Evolutionary conservation across 2,888 invertebrate species (phyloP).

Genomic region (Cheiracanthium punctorium): DNA sequence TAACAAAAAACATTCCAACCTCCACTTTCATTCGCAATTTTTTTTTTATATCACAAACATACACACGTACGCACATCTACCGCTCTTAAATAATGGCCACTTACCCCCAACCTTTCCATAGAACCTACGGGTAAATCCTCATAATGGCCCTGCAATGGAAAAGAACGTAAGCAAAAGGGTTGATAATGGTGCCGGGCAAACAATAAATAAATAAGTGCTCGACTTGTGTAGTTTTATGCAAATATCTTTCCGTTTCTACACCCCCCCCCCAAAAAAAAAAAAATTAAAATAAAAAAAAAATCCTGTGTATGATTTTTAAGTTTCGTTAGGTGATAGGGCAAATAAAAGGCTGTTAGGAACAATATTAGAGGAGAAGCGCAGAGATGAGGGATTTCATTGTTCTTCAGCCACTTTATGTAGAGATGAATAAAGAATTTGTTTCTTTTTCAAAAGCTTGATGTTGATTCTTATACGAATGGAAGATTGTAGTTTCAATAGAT

Average conservation of each 20-base stretch:
- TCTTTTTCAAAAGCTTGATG: too few species aligned
- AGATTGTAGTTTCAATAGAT: too few species aligned
- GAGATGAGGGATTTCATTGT: not conserved
- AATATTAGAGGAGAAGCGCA: too few species aligned
- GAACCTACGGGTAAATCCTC: conserved; percentile 40
- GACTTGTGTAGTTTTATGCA: not conserved
- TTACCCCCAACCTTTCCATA: conserved; percentile 60
- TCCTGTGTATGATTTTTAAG: not conserved
- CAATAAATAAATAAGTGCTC: conserved; percentile 6
- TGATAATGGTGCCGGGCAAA: not conserved
- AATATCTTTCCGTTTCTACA: not conserved
- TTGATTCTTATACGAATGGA: too few species aligned
- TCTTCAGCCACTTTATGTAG: not conserved
- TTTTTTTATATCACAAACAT: conserved; percentile 11
- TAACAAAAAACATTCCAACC: conserved; percentile 14
- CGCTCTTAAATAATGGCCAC: conserved; percentile 35
- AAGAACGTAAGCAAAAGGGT: not conserved
- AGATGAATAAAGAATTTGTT: too few species aligned
- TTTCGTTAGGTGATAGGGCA: not conserved
- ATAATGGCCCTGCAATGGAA: conserved; percentile 51
- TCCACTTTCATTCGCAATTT: too few species aligned
- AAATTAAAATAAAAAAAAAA: not conserved
- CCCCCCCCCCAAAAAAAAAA: too few species aligned
- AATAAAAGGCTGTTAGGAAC: not conserved
- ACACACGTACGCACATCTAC: not conserved